Conservation (phyloP, 2,888 invertebrate genomes). For the Nomada fucata region DNA sequence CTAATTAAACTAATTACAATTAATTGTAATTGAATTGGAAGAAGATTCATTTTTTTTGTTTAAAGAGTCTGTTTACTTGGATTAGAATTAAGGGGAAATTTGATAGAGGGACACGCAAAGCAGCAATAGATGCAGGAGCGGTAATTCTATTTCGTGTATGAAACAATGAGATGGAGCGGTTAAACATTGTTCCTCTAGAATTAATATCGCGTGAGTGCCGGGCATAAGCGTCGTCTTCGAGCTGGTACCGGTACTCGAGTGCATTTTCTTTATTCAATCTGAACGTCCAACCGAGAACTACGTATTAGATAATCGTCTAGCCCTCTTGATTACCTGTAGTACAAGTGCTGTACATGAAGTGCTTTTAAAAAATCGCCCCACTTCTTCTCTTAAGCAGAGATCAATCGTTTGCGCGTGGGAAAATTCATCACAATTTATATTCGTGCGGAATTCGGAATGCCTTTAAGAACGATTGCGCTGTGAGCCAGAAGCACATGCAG, state of each 20-base stretch:
- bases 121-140: conserved; percentile 3
- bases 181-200: conserved; percentile 37
- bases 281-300: conserved; percentile 19
- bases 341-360: too few relatives aligned
- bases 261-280: conserved; percentile 48
- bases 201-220: conserved; percentile 49
- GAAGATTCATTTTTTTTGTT: not conserved
- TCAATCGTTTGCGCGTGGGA: not conserved
- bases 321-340: conserved; percentile 1
- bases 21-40: too few relatives aligned
- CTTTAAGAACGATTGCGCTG: too few relatives aligned
- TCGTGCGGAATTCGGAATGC: too few relatives aligned
- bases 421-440: not conserved
- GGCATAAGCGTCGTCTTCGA: conserved; percentile 29
- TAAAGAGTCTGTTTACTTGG: conserved; percentile 7
- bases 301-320: conserved; percentile 22
- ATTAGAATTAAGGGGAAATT: not conserved
- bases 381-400: not conserved
- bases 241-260: not conserved
- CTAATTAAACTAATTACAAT: too few relatives aligned
- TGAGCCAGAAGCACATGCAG: too few relatives aligned
- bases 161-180: conserved; percentile 34
- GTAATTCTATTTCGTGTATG: conserved; percentile 37
- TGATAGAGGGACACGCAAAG: conserved; percentile 16
- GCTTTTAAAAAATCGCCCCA: not conserved